These are phyloP conservation scores for Hirtodrosophila trivittata DNA, from an alignment of 2,888 invertebrate genomes.

Conservation along the genomic window DNA sequence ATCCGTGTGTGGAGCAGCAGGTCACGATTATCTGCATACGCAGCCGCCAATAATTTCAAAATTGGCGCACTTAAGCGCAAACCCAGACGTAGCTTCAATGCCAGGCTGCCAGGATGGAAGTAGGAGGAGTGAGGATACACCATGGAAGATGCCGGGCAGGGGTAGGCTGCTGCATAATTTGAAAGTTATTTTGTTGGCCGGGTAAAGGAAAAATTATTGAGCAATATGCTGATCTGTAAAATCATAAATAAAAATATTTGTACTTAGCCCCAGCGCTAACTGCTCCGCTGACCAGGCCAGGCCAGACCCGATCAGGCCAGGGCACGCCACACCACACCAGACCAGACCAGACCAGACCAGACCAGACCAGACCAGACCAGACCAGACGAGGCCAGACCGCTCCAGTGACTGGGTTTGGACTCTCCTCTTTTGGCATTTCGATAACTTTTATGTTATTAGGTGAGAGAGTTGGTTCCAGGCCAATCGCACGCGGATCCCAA, in stretches of 20 bases:
- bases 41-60: slow-evolving; percentile 80
- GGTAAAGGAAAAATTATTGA: slow-evolving; percentile 79
- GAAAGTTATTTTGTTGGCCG: slow-evolving; percentile 73
- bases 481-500: slow-evolving; percentile 36
- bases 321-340: neutral
- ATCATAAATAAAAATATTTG: slow-evolving; percentile 83
- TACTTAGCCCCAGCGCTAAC: slow-evolving; percentile 42
- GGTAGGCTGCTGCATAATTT: slow-evolving; percentile 54
- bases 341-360: neutral
- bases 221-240: slow-evolving; percentile 84
- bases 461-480: slow-evolving; percentile 78
- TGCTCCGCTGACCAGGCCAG: neutral
- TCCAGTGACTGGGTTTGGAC: neutral
- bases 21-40: slow-evolving; percentile 82
- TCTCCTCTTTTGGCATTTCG: slow-evolving; percentile 46
- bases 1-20: slow-evolving; percentile 61
- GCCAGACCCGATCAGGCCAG: neutral
- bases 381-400: slow-evolving; percentile 12
- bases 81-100: slow-evolving; percentile 5
- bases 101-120: slow-evolving; percentile 6
- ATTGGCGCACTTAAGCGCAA: slow-evolving; percentile 79
- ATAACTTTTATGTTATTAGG: slow-evolving; percentile 81
- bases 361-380: slow-evolving; percentile 3
- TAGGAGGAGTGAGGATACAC: slow-evolving; percentile 1
- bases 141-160: neutral